These are phyloP conservation scores for Camelus bactrianus DNA, from an alignment of 2,113 vertebrate species.

Conservation along the genomic window DNA sequence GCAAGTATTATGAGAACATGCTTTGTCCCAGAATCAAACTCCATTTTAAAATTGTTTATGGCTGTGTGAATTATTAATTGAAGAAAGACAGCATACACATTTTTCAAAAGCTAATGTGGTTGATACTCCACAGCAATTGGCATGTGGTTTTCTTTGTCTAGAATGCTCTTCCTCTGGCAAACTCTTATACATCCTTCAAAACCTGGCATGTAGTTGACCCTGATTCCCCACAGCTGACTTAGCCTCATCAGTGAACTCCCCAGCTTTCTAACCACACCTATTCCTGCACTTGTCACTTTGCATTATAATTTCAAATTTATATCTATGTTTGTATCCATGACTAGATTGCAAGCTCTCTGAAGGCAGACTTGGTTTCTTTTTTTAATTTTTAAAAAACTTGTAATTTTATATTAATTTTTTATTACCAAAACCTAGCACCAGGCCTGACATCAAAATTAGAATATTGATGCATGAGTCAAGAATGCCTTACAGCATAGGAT, in stretches of 20 bases:
- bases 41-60: neutral
- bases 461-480: neutral
- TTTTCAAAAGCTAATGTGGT: neutral
- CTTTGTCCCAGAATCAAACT: neutral
- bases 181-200: neutral
- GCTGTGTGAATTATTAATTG: constrained; percentile 12
- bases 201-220: neutral
- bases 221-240: neutral
- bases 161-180: neutral
- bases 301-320: neutral
- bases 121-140: neutral
- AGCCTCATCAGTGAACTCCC: neutral
- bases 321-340: neutral
- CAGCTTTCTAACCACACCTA: neutral
- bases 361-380: neutral
- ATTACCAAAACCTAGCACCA: neutral
- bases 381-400: neutral
- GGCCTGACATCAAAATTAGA: neutral
- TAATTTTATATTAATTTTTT: constrained; percentile 3
- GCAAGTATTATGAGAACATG: neutral
- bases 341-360: neutral
- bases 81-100: neutral
- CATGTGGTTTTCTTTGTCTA: neutral
- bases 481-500: neutral
- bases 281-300: neutral